Conservation (phyloP, 1,140 invertebrate genomes). For the Theocolax elegans region DNA sequence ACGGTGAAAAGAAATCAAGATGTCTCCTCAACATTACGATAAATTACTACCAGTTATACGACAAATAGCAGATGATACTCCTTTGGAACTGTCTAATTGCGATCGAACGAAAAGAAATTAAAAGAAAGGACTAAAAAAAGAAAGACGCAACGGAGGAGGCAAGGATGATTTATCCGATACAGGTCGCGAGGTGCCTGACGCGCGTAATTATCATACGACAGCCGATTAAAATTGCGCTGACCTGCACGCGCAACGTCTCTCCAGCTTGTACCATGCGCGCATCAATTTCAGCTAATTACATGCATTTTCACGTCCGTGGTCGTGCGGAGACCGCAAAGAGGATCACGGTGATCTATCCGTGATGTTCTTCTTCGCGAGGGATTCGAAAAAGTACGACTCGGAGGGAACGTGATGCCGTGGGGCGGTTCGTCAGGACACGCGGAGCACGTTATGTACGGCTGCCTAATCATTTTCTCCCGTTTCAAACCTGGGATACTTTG, state of each 20-base stretch:
- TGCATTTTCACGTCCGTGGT: slow-evolving; percentile 62
- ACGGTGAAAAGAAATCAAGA: no score
- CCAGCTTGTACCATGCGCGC: slow-evolving; percentile 33
- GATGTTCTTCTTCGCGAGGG: no score
- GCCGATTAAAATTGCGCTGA: slow-evolving; percentile 65
- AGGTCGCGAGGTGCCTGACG: slow-evolving; percentile 58
- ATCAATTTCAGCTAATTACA: slow-evolving; percentile 67
- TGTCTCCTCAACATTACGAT: no score
- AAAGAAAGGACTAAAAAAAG: background rate
- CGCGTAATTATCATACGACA: slow-evolving; percentile 67
- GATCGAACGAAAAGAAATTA: background rate
- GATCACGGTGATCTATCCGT: no score
- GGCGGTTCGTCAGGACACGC: slow-evolving; percentile 18
- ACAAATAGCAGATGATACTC: no score
- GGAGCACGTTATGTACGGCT: background rate
- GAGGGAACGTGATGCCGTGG: slow-evolving; percentile 46
- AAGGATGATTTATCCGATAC: slow-evolving; percentile 62
- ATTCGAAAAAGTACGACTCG: slow-evolving; percentile 53
- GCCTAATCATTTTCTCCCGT: slow-evolving; percentile 55
- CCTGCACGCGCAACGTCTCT: slow-evolving; percentile 34
- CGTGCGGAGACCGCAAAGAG: slow-evolving; percentile 31
- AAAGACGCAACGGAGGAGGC: background rate
- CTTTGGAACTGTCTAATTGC: no score
- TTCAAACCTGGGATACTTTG: background rate
- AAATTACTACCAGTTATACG: no score